Conservation (phyloP, 2,113 vertebrate genomes). For the Pungitius pungitius region DNA sequence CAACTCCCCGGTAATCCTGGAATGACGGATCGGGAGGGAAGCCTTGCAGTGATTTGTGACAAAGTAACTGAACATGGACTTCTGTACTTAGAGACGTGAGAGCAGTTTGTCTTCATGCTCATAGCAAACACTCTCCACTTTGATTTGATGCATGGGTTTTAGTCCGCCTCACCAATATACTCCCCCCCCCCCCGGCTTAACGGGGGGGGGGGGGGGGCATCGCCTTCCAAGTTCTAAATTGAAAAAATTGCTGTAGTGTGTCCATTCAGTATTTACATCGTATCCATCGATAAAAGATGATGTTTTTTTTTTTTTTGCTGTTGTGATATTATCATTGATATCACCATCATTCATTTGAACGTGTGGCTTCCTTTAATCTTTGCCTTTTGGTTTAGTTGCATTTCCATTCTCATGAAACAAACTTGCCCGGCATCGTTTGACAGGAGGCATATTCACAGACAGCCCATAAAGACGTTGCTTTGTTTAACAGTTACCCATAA, state of each 20-base stretch:
- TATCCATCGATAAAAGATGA: slow-evolving; percentile 53
- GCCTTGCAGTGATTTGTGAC: slow-evolving; percentile 80
- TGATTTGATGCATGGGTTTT: slow-evolving; percentile 72
- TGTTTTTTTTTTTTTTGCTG: slow-evolving; percentile 21
- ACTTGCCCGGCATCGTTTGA: slow-evolving; percentile 6
- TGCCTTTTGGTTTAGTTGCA: slow-evolving; percentile 15
- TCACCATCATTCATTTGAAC: neutral
- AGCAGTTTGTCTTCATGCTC: slow-evolving; percentile 73
- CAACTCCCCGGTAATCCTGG: slow-evolving; percentile 70
- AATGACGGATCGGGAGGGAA: slow-evolving; percentile 77
- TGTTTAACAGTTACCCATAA: slow-evolving; percentile 72
- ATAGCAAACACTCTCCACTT: slow-evolving; percentile 60
- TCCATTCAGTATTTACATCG: slow-evolving; percentile 50
- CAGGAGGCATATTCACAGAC: slow-evolving; percentile 48
- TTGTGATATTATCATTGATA: neutral
- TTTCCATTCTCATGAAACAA: slow-evolving; percentile 24
- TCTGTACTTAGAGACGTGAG: slow-evolving; percentile 76
- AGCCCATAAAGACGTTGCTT: slow-evolving; percentile 62
- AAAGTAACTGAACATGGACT: slow-evolving; percentile 74
- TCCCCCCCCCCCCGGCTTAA: slow-evolving; percentile 43
- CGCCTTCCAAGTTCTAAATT: slow-evolving; percentile 71
- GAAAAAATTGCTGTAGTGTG: slow-evolving; percentile 71
- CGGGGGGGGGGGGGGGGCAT: slow-evolving; percentile 13
- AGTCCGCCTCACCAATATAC: slow-evolving; percentile 48
- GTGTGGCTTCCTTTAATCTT: slow-evolving; percentile 10